A percentile compares a stretch with the other conserved stretches of the same genome.
Conservation (phyloP, 2,797 vertebrate species). For the Cuniculus paca region DNA sequence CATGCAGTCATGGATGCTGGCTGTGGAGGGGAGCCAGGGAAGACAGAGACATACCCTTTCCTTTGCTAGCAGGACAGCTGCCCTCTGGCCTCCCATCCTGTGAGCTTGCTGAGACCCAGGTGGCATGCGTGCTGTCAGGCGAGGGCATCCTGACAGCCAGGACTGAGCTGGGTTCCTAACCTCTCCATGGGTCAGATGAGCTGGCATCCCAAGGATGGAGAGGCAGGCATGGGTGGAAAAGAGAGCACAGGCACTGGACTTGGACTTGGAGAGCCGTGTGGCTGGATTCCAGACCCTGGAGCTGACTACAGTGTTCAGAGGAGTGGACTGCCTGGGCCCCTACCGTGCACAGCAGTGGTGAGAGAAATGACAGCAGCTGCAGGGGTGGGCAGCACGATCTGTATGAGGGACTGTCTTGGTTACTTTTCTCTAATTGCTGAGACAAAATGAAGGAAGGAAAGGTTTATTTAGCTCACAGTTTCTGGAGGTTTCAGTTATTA, state of each 20-base stretch:
- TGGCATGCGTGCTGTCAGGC: fast-evolving
- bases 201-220: not conserved
- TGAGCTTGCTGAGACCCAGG: not conserved
- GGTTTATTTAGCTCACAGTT: too few relatives aligned
- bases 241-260: fast-evolving
- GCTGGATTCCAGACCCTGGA: not conserved
- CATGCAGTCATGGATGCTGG: fast-evolving
- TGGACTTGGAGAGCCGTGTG: not conserved
- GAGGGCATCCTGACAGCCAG: not conserved
- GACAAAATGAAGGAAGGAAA: too few relatives aligned
- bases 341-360: fast-evolving
- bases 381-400: too few relatives aligned
- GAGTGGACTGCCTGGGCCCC: not conserved
- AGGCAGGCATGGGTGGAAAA: fast-evolving
- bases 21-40: not conserved
- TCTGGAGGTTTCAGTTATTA: too few relatives aligned
- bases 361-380: not conserved
- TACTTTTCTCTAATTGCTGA: too few relatives aligned
- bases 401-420: too few relatives aligned
- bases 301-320: not conserved
- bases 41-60: fast-evolving
- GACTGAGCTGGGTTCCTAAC: not conserved
- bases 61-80: not conserved
- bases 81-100: not conserved
- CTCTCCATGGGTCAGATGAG: not conserved